Evolutionary conservation across 2,113 vertebrate genomes (phyloP), one percentile per base, ranked within the genome.

Genomic region (Lanius collurio): DNA sequence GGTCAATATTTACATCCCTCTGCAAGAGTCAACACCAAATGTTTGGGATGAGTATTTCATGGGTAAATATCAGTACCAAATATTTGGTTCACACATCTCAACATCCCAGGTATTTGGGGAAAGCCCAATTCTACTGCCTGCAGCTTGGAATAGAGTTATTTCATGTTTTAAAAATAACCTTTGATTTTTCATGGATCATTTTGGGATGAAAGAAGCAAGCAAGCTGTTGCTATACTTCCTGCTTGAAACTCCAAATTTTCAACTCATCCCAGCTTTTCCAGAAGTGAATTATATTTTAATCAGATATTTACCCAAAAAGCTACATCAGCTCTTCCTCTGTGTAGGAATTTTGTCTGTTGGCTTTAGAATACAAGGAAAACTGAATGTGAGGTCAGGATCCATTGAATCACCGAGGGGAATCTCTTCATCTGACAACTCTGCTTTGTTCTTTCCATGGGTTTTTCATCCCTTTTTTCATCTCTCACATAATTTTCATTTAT

Each of bases 1-100:
- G 64, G 87, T 68, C 84, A 89, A 70, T 87, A 94, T 89, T 97
- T 91, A 65, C 70, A 76, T 62, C 65, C 62, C 33, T 42, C 37
- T 3, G n/a, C 28, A 12, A 46, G 28, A 89, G 60, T 71, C 84
- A 52, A 79, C 26, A 44, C 70, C 56, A 90, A 69, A 90, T 90
- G 76, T 90, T 87, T 87, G 82, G 57, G 71, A 77, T 83, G 62
- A 53, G 37, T 5, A 33, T 87, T 88, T 47, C 64, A 14, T 15
- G 13, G 42, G 55, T 87, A 94, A 96, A 91, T 82, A 94, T 37
- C 87, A 79, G 52, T 10, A 60, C 62, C 64, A 94, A 83, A 85
- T 88, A 69, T 85, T 90, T 94, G 67, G n/a, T 73, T 76, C 50
- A 87, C 85, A 53, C 37, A 28, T 39, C 71, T 81, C 67, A n/a